Evolutionary conservation across 2,888 invertebrate species (phyloP).

Genomic region (Metallyticus violacea): DNA sequence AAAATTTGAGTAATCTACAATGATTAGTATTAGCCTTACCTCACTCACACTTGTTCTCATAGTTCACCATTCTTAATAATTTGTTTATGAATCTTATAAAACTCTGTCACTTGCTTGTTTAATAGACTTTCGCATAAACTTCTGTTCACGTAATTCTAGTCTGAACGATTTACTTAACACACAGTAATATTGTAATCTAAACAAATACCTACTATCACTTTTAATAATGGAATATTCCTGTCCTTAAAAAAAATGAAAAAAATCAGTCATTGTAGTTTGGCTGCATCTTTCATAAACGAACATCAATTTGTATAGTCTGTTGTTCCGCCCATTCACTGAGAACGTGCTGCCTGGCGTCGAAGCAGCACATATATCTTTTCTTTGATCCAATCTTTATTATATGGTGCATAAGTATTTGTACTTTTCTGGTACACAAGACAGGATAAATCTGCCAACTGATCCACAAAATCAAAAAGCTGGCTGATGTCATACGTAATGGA

Average conservation of each 20-base stretch:
- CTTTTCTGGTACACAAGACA: slow-evolving; percentile 94
- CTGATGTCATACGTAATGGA: slow-evolving; percentile 98
- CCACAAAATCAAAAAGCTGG: slow-evolving; percentile 97
- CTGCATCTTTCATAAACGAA: background rate
- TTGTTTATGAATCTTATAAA: no score
- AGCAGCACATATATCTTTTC: slow-evolving; percentile 95
- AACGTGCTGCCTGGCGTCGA: slow-evolving; percentile 80
- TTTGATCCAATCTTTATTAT: slow-evolving; percentile 99
- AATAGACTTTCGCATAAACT: no score
- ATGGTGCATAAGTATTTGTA: slow-evolving; percentile 94
- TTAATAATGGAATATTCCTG: no score
- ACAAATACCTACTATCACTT: background rate
- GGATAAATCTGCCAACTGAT: slow-evolving; percentile 91
- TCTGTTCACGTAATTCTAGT: background rate
- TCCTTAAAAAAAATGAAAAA: background rate
- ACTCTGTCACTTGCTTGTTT: background rate
- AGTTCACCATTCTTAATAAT: background rate
- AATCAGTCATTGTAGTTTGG: background rate
- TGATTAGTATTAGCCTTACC: no score
- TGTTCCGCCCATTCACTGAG: background rate
- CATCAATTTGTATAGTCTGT: background rate
- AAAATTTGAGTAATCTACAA: no score
- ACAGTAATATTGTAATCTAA: background rate
- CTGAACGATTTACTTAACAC: background rate
- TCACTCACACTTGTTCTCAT: background rate